A percentile compares a stretch with the other conserved stretches of the same genome.
Evolutionary conservation across 2,797 vertebrate genomes (phyloP).

Genomic region (Channallabes apus): DNA sequence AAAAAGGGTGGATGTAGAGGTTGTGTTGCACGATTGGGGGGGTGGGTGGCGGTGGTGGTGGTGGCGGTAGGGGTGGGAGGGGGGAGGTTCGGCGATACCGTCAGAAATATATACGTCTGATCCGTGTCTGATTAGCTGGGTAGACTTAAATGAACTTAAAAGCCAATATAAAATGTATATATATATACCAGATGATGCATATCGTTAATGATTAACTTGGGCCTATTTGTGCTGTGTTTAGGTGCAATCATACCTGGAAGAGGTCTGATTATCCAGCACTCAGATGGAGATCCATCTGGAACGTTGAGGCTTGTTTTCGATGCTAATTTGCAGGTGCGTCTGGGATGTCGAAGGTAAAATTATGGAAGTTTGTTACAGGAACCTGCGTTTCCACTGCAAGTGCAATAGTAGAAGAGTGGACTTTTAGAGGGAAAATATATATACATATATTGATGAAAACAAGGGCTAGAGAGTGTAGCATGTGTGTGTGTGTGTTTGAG

Average conservation of each 20-base stretch:
- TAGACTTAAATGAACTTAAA: background rate
- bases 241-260: conserved; percentile 38
- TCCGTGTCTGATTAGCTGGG: background rate
- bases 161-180: too few relatives aligned
- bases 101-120: too few relatives aligned
- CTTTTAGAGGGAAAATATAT: background rate
- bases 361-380: background rate
- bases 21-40: background rate
- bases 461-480: conserved; percentile 13
- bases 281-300: conserved; percentile 36
- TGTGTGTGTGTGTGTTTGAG: conserved; percentile 4
- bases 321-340: conserved; percentile 37
- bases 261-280: conserved; percentile 38
- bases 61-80: background rate
- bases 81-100: background rate
- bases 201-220: conserved; percentile 31
- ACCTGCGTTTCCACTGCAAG: background rate
- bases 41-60: background rate
- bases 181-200: background rate
- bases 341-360: conserved; percentile 12
- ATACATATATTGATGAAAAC: background rate
- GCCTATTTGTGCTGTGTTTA: conserved; percentile 21
- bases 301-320: conserved; percentile 38
- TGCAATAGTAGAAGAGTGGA: conserved; percentile 11
- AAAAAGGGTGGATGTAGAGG: conserved; percentile 31